Conservation (phyloP, 1,140 invertebrate species). For the Mylabris phalerata region DNA sequence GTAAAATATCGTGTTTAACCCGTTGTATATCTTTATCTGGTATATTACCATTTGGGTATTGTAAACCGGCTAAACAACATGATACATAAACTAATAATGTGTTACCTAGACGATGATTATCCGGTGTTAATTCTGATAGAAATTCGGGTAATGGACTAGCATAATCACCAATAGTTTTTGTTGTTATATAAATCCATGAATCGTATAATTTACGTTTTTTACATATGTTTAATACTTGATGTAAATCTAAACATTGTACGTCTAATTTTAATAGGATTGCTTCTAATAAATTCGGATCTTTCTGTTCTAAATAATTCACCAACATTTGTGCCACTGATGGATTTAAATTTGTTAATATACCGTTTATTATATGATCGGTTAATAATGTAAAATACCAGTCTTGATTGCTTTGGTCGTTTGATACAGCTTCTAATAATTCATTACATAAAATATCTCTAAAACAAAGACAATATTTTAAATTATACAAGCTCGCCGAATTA, state of each 20-base stretch:
- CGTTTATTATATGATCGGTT: slow-evolving; percentile 45
- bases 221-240: slow-evolving; percentile 78
- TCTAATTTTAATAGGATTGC: slow-evolving; percentile 74
- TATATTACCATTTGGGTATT: slow-evolving; percentile 82
- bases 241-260: slow-evolving; percentile 79
- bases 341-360: slow-evolving; percentile 44
- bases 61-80: slow-evolving; percentile 86
- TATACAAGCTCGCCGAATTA: background rate
- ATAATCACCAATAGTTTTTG: slow-evolving; percentile 77
- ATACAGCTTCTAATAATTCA: slow-evolving; percentile 45
- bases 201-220: slow-evolving; percentile 73
- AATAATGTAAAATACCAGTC: slow-evolving; percentile 44
- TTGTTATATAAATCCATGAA: slow-evolving; percentile 84
- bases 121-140: slow-evolving; percentile 48
- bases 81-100: slow-evolving; percentile 88
- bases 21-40: slow-evolving; percentile 59
- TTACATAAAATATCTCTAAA: slow-evolving; percentile 43
- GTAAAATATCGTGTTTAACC: slow-evolving; percentile 69
- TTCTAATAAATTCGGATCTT: slow-evolving; percentile 60
- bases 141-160: slow-evolving; percentile 76
- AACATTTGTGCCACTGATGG: slow-evolving; percentile 63
- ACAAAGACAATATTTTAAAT: background rate
- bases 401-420: slow-evolving; percentile 32
- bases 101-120: slow-evolving; percentile 65
- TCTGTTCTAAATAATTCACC: slow-evolving; percentile 53